Evolutionary conservation across 2,888 invertebrate genomes (phyloP).

Genomic region (Oligia latruncula): DNA sequence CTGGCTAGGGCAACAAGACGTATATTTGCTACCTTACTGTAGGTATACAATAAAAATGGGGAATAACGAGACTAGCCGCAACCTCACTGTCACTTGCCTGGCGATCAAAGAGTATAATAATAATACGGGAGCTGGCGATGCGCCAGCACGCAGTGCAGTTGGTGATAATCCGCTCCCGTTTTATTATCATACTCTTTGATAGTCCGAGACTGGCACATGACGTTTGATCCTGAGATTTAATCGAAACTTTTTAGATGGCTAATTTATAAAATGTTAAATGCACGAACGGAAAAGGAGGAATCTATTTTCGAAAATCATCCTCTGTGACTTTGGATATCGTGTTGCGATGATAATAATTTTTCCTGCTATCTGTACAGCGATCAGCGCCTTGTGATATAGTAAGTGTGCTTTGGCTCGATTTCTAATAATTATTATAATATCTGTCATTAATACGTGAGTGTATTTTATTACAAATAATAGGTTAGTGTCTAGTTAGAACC

Average conservation of each 20-base stretch:
- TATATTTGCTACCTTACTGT: not conserved
- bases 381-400: not conserved
- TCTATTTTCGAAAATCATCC: too few species aligned
- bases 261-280: not conserved
- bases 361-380: not conserved
- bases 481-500: too few species aligned
- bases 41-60: not conserved
- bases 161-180: not conserved
- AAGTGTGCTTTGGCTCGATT: not conserved
- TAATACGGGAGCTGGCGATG: not conserved
- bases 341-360: not conserved
- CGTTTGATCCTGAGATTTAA: too few species aligned
- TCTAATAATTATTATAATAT: too few species aligned
- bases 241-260: too few species aligned
- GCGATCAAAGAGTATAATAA: not conserved
- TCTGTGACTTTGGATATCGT: not conserved
- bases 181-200: too few species aligned
- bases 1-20: not conserved
- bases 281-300: not conserved
- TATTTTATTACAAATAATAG: not conserved
- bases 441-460: not conserved
- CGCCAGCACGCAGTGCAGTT: not conserved
- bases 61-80: not conserved
- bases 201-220: not conserved
- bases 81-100: not conserved